phyloP scores from a whole-genome alignment of 2,113 vertebrate genomes.

The Triplophysa siluroides region DNA sequence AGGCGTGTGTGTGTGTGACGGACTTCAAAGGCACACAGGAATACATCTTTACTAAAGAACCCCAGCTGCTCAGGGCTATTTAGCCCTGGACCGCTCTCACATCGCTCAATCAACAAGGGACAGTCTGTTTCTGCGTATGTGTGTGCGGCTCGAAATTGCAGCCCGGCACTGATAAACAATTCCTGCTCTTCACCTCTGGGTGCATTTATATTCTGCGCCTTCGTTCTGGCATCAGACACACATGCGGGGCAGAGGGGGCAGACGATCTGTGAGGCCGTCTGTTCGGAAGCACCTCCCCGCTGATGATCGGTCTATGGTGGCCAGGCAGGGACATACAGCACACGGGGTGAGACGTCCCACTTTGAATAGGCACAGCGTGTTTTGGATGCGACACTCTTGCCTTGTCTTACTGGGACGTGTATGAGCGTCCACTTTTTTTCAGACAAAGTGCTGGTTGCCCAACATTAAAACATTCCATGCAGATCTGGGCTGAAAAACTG shows the following conservation, averaged over 20 bases:
- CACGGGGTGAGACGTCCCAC: neutral
- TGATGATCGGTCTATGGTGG: slow-evolving; percentile 15
- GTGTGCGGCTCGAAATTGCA: slow-evolving; percentile 43
- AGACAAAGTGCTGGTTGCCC: neutral
- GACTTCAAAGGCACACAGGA: slow-evolving; percentile 53
- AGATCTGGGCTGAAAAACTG: no score
- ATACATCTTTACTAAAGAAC: slow-evolving; percentile 52
- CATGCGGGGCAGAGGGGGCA: neutral
- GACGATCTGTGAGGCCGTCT: slow-evolving; percentile 7
- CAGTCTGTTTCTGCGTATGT: slow-evolving; percentile 39
- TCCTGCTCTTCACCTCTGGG: slow-evolving; percentile 44
- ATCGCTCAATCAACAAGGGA: slow-evolving; percentile 53
- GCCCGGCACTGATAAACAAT: slow-evolving; percentile 49
- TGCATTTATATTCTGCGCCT: slow-evolving; percentile 49
- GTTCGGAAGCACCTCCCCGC: slow-evolving; percentile 2
- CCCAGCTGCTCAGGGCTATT: slow-evolving; percentile 49
- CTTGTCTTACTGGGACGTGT: neutral
- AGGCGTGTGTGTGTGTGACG: slow-evolving; percentile 39
- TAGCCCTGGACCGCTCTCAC: slow-evolving; percentile 46
- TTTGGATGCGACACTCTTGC: neutral
- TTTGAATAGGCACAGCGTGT: neutral
- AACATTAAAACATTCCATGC: neutral
- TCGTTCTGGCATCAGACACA: slow-evolving; percentile 32
- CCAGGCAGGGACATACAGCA: slow-evolving; percentile 7
- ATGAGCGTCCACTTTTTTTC: neutral